Conservation (phyloP, 2,888 invertebrate genomes). For the Crocallis elinguaria region DNA sequence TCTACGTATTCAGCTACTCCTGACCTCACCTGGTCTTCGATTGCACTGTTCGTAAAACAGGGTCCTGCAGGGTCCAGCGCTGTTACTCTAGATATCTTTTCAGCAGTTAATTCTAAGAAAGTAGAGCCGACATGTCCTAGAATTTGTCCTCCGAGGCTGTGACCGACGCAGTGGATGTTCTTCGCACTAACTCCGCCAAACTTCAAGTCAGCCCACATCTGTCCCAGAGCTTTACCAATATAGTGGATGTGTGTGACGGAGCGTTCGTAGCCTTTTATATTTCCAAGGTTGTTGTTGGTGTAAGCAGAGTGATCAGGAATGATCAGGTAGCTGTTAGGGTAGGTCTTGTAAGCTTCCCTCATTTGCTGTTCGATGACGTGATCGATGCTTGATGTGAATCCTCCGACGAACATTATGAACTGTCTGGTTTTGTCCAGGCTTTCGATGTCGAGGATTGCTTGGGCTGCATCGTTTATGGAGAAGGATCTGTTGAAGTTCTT, state of each 20-base stretch:
- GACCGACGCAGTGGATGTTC: slow-evolving; percentile 71
- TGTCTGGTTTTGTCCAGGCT: slow-evolving; percentile 59
- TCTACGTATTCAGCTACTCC: slow-evolving; percentile 85
- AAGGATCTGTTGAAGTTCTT: slow-evolving; percentile 52
- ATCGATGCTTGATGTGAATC: slow-evolving; percentile 71
- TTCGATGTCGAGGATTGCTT: slow-evolving; percentile 55
- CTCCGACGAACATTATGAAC: slow-evolving; percentile 69
- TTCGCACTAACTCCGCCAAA: slow-evolving; percentile 62
- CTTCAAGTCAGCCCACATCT: slow-evolving; percentile 56
- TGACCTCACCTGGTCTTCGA: slow-evolving; percentile 76
- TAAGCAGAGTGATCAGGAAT: slow-evolving; percentile 74
- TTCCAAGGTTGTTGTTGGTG: slow-evolving; percentile 65
- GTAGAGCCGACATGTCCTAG: slow-evolving; percentile 64
- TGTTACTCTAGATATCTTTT: slow-evolving; percentile 65
- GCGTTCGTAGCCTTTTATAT: slow-evolving; percentile 69
- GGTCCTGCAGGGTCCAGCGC: slow-evolving; percentile 78
- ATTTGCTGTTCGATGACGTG: slow-evolving; percentile 66
- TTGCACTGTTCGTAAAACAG: slow-evolving; percentile 68
- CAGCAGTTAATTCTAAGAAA: slow-evolving; percentile 56
- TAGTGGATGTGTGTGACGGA: slow-evolving; percentile 71
- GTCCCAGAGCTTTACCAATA: slow-evolving; percentile 67
- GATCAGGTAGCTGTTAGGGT: slow-evolving; percentile 70
- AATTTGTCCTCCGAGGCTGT: slow-evolving; percentile 74
- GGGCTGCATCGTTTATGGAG: slow-evolving; percentile 59
- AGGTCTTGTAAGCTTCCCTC: slow-evolving; percentile 61